These are phyloP conservation scores for Drosophila burlai DNA, from an alignment of 1,140 invertebrate species.

Conservation along the genomic window DNA sequence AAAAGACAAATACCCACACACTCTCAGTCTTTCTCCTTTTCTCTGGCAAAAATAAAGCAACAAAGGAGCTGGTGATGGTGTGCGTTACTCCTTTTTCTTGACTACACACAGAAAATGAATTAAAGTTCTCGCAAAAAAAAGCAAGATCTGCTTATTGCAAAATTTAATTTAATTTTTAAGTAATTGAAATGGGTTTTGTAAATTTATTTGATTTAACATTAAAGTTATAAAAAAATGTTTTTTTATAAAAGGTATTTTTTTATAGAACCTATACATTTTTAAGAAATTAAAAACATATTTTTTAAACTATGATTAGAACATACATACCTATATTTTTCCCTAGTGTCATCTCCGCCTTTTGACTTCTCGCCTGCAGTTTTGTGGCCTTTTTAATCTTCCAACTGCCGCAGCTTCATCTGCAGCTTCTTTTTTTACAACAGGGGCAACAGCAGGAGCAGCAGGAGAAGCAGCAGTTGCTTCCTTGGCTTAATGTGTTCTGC, in stretches of 20 bases:
- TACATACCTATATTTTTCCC: neutral
- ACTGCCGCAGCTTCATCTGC: constrained; percentile 59
- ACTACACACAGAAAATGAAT: neutral
- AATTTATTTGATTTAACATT: neutral
- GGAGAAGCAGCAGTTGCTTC: constrained; percentile 17
- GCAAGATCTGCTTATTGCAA: no score
- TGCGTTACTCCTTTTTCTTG: constrained; percentile 16
- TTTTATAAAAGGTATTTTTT: no score
- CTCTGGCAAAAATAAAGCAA: constrained; percentile 34
- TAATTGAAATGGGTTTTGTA: neutral
- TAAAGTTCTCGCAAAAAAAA: neutral
- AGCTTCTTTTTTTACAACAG: constrained; percentile 16
- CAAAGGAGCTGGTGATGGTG: constrained; percentile 26
- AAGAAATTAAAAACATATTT: neutral
- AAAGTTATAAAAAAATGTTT: no score
- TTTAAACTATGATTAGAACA: no score
- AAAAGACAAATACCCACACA: constrained; percentile 47
- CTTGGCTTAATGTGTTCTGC: constrained; percentile 69
- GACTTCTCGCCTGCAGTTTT: constrained; percentile 52
- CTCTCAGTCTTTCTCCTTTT: neutral
- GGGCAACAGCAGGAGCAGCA: neutral
- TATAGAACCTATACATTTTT: neutral
- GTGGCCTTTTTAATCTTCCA: constrained; percentile 66
- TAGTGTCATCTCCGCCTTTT: constrained; percentile 48
- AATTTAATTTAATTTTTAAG: no score